These are phyloP conservation scores for Drosophila siamana DNA, from an alignment of 2,888 invertebrate genomes.

Conservation along the genomic window DNA sequence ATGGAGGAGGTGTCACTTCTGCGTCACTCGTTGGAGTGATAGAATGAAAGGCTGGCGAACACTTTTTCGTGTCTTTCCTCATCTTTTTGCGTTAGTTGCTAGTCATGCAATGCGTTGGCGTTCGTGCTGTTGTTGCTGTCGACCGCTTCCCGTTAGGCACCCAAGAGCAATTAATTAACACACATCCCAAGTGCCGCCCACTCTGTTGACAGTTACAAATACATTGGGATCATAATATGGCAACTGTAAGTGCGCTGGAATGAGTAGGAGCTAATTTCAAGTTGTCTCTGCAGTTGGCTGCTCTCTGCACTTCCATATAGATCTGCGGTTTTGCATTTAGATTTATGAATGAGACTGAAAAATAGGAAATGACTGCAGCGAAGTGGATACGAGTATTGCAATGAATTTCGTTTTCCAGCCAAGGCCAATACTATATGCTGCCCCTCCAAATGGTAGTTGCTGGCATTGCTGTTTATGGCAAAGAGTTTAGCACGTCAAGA, in stretches of 20 bases:
- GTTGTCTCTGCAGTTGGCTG: conserved; percentile 55
- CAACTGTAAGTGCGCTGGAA: conserved; percentile 32
- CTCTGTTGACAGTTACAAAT: conserved; percentile 61
- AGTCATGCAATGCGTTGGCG: conserved; percentile 46
- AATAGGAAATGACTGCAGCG: conserved; percentile 19
- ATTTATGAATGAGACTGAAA: conserved; percentile 71
- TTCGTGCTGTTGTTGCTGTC: no score
- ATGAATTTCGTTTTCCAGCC: conserved; percentile 45
- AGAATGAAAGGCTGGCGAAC: conserved; percentile 26
- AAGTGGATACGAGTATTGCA: no score
- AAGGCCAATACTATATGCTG: conserved; percentile 51
- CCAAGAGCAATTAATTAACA: conserved; percentile 71
- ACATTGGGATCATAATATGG: conserved; percentile 46
- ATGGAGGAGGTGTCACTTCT: conserved; percentile 40
- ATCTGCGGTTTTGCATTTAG: conserved; percentile 57
- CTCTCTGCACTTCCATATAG: conserved; percentile 66
- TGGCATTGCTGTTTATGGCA: conserved; percentile 67
- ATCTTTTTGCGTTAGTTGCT: conserved; percentile 12
- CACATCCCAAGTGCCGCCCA: conserved; percentile 51
- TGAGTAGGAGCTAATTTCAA: conserved; percentile 60
- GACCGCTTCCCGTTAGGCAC: conserved; percentile 30
- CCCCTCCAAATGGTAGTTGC: conserved; percentile 33
- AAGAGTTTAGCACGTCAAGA: conserved; percentile 66
- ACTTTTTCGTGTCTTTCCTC: conserved; percentile 14
- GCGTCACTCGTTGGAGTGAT: conserved; percentile 53